phyloP scores from a whole-genome alignment of 2,797 vertebrate genomes.

The Karalla daura region DNA sequence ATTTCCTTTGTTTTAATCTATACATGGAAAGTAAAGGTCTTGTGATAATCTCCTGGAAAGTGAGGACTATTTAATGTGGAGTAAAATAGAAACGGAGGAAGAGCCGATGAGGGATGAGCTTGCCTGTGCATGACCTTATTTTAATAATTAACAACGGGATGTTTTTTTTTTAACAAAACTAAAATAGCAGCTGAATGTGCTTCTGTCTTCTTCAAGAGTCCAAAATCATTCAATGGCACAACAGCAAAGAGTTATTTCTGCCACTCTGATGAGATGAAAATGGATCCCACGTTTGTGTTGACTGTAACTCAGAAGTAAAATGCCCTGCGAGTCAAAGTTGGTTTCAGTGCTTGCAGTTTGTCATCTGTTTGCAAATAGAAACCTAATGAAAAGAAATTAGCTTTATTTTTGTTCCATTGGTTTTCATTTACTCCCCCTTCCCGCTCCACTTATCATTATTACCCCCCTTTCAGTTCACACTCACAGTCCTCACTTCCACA shows the following conservation, averaged over 20 bases:
- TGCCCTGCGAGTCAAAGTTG: neutral
- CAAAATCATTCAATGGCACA: neutral
- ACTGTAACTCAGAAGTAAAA: neutral
- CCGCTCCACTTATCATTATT: constrained; percentile 15
- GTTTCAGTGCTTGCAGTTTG: neutral
- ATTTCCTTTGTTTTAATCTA: too few species aligned
- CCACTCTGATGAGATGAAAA: neutral
- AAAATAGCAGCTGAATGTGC: neutral
- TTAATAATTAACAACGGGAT: neutral
- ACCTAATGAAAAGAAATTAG: neutral
- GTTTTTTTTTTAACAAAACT: neutral
- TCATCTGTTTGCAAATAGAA: neutral
- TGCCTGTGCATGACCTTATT: neutral
- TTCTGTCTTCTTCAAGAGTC: neutral
- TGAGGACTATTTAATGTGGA: neutral
- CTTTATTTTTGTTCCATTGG: neutral
- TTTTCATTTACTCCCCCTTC: constrained; percentile 3
- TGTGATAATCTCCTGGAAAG: neutral
- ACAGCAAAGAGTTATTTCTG: neutral
- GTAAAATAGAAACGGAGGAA: neutral
- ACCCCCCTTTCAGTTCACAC: neutral
- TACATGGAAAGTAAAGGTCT: neutral
- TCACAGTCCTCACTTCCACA: neutral
- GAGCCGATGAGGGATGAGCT: neutral
- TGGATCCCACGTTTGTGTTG: neutral